These are phyloP conservation scores for Silvanus unidentatus DNA, from an alignment of 2,888 invertebrate genomes.

Conservation along the genomic window DNA sequence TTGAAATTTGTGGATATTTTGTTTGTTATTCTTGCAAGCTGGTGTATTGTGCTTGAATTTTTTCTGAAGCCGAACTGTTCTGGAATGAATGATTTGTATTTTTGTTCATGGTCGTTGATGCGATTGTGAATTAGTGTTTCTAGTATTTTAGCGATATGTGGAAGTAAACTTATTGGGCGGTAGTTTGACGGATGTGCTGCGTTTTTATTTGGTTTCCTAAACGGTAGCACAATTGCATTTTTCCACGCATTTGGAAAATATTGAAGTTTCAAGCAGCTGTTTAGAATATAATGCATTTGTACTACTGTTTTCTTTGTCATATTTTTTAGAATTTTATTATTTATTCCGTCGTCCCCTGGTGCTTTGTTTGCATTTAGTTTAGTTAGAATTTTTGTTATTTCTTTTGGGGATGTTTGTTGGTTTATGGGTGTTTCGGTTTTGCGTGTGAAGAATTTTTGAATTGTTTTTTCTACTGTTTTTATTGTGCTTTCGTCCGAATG, in stretches of 20 bases:
- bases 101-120: slow-evolving; percentile 7
- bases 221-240: slow-evolving; percentile 6
- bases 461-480: too few species aligned
- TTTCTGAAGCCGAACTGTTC: slow-evolving; percentile 5
- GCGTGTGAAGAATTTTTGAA: too few species aligned
- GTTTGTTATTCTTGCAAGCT: slow-evolving; percentile 4
- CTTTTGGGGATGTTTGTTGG: too few species aligned
- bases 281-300: slow-evolving; percentile 15
- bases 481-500: too few species aligned
- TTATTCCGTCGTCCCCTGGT: slow-evolving; percentile 18
- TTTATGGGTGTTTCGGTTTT: too few species aligned
- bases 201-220: slow-evolving; percentile 8
- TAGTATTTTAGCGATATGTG: slow-evolving; percentile 7
- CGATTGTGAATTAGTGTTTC: slow-evolving; percentile 18
- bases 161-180: too few species aligned
- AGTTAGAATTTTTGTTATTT: too few species aligned
- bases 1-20: slow-evolving; percentile 3
- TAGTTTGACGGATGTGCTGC: not conserved
- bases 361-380: slow-evolving; percentile 14
- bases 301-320: slow-evolving; percentile 7
- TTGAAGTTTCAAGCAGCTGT: slow-evolving; percentile 5
- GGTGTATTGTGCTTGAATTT: slow-evolving; percentile 3
- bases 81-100: not conserved
- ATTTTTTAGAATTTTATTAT: slow-evolving; percentile 8
- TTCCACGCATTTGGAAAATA: slow-evolving; percentile 12